These are phyloP conservation scores for Amaurobius ferox DNA, from an alignment of 2,888 invertebrate species.

Conservation along the genomic window DNA sequence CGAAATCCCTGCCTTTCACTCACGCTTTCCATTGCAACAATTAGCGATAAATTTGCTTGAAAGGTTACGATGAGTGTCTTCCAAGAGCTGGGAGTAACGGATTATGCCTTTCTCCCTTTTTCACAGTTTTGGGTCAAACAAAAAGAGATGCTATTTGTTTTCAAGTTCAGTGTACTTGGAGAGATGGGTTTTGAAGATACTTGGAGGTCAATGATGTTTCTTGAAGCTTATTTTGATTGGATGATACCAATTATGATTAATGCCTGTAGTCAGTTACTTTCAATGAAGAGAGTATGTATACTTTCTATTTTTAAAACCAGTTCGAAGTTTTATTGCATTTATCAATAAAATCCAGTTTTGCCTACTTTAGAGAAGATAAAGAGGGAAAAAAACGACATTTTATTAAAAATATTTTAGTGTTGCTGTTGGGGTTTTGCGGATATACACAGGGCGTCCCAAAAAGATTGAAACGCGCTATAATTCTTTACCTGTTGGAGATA, in stretches of 20 bases:
- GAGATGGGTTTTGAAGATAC: neutral
- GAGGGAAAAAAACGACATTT: no score
- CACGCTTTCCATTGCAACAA: neutral
- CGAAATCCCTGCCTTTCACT: slow-evolving; percentile 10
- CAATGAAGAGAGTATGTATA: no score
- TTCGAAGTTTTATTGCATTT: no score
- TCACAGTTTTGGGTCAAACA: neutral
- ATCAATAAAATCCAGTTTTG: no score
- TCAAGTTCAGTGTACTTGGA: slow-evolving; percentile 9
- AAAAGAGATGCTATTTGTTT: neutral
- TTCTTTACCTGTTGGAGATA: no score
- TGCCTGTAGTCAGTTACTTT: no score
- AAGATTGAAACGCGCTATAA: no score
- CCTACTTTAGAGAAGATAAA: no score
- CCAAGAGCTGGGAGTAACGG: neutral
- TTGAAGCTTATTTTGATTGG: neutral
- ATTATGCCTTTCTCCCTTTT: neutral
- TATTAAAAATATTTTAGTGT: no score
- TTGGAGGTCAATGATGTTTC: neutral
- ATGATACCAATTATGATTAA: neutral
- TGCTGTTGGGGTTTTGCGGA: no score
- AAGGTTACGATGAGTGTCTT: neutral
- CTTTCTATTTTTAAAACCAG: no score
- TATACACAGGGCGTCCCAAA: no score
- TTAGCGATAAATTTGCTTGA: slow-evolving; percentile 1